Conservation (phyloP, 2,888 invertebrate genomes). For the Aromia moschata region DNA sequence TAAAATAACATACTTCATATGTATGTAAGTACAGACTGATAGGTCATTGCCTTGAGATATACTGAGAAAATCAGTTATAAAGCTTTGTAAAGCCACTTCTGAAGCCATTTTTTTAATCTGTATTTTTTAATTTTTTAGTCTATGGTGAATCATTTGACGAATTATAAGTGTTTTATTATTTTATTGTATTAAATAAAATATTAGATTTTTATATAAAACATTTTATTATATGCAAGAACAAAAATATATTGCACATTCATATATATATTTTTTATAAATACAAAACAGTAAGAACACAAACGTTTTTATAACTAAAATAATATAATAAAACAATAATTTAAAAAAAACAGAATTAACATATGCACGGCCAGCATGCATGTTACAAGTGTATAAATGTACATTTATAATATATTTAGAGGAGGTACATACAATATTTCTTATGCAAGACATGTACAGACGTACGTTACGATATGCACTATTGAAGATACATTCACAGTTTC, state of each 20-base stretch:
- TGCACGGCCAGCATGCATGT: conserved; percentile 60
- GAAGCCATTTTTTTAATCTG: too few relatives aligned
- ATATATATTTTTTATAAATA: conserved; percentile 44
- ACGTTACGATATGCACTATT: conserved; percentile 48
- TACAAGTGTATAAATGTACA: conserved; percentile 45
- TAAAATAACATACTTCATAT: too few relatives aligned
- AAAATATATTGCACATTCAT: conserved; percentile 42
- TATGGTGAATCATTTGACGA: background rate
- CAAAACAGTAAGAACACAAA: conserved; percentile 53
- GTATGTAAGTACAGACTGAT: too few relatives aligned
- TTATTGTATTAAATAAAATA: too few relatives aligned
- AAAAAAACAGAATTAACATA: conserved; percentile 45
- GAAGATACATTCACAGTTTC: conserved; percentile 51
- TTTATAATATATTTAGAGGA: conserved; percentile 34
- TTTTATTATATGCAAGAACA: conserved; percentile 33
- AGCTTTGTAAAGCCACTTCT: too few relatives aligned
- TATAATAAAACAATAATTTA: conserved; percentile 55
- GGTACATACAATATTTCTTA: conserved; percentile 24
- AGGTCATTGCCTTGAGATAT: too few relatives aligned
- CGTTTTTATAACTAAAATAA: conserved; percentile 46
- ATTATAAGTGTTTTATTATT: too few relatives aligned
- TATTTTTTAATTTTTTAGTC: background rate
- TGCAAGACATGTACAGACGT: conserved; percentile 21
- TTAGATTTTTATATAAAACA: conserved; percentile 32
- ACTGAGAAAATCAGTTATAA: too few relatives aligned